Conservation (phyloP, 2,113 vertebrate genomes). For the Rhizomys pruinosus region DNA sequence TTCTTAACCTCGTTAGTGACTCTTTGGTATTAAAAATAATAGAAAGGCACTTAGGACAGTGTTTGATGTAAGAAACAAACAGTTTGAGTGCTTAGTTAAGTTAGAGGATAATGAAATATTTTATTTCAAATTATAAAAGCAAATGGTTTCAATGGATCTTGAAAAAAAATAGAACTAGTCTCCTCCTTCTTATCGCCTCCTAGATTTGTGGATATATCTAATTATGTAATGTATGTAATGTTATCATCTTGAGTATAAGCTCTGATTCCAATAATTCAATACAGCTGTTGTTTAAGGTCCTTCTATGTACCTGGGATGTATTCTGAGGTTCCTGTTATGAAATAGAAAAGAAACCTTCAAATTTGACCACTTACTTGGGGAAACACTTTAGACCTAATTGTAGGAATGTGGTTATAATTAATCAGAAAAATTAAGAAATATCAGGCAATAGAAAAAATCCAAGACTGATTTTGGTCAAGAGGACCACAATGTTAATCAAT, state of each 20-base stretch:
- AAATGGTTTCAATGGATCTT: constrained; percentile 34
- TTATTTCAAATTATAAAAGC: constrained; percentile 16
- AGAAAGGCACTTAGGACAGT: background rate
- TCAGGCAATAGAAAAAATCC: background rate
- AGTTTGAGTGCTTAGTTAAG: background rate
- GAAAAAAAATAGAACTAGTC: background rate
- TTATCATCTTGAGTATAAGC: background rate
- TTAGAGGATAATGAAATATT: constrained; percentile 25
- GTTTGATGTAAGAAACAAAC: constrained; percentile 49
- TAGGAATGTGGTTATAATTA: background rate
- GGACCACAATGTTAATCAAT: background rate
- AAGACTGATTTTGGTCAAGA: constrained; percentile 17
- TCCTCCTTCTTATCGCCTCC: background rate
- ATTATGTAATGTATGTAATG: background rate
- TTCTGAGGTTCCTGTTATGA: background rate
- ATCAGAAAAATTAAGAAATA: background rate
- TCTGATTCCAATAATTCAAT: constrained; percentile 4
- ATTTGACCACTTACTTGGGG: background rate
- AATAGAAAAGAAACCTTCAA: constrained; percentile 9
- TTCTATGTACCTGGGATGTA: background rate
- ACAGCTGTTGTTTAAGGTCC: background rate
- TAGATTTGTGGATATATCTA: background rate
- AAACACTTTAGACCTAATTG: background rate
- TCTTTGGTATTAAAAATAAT: background rate
- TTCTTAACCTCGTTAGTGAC: constrained; percentile 32